These are phyloP conservation scores for Umimayanthus chanpuru DNA, from an alignment of 92 coral and sea anemone species.

Conservation along the genomic window DNA sequence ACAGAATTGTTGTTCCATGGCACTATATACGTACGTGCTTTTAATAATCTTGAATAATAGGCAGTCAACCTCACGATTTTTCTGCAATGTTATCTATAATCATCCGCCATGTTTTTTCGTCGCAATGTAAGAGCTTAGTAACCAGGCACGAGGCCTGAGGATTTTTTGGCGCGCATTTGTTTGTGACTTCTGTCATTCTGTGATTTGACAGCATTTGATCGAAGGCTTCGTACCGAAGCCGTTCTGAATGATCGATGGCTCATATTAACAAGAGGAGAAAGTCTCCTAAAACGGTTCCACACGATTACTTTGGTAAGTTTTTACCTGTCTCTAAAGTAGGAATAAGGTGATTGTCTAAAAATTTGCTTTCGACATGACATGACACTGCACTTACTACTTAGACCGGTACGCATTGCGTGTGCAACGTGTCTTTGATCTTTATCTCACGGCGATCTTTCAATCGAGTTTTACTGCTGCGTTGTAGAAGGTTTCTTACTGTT, in stretches of 20 bases:
- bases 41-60: no score
- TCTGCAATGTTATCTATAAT: not conserved
- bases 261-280: constrained; percentile 22
- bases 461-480: not conserved
- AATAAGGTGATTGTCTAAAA: not conserved
- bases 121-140: not conserved
- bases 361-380: not conserved
- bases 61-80: not conserved
- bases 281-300: constrained; percentile 15
- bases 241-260: not conserved
- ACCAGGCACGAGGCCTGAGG: not conserved
- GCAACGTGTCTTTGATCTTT: not conserved
- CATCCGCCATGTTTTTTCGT: not conserved
- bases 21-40: not conserved
- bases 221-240: no score
- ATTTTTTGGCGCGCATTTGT: constrained; percentile 12
- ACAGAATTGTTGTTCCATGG: constrained; percentile 4
- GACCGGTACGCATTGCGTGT: no score
- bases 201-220: not conserved
- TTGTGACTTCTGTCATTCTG: no score
- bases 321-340: not conserved
- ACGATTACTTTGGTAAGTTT: constrained; percentile 20
- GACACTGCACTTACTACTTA: no score
- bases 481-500: not conserved
- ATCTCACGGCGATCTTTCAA: no score